Evolutionary conservation across 2,888 invertebrate genomes (phyloP), one percentile per base, ranked within the genome.

Genomic region (Sympetrum striolatum): DNA sequence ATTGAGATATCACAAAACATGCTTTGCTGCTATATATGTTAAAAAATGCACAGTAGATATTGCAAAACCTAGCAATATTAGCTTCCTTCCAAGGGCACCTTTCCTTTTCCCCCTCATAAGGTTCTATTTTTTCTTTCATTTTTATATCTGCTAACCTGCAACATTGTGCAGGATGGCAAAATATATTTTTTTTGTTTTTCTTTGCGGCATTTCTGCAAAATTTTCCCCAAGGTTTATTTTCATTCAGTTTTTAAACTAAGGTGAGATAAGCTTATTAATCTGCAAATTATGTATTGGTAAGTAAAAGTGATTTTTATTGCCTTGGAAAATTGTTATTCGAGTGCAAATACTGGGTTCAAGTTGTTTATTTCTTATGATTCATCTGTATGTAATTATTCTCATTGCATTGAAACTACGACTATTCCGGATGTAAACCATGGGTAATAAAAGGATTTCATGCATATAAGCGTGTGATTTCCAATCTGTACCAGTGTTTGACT

Each of bases 21-120:
- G 91, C 91, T 91, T 91, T 91, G 91, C 91, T 91, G 91, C 86
- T 86, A 86, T 86, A 86, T 86, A 86, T 86, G 86, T 86, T 86
- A 86, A 86, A 58, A 86, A 86, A 86, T 64, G 86, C 91, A 91
- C 91, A 90, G 91, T 91, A 91, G 91, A 90, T 80, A 80, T 90
- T 91, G 91, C 91, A 91, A 91, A 91, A 91, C 90, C 90, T 91
- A 53, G 53, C 53, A 53, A 53, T 53, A 53, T 81, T 86, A 86
- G 86, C 86, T 86, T 86, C 86, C 86, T 86, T 86, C 86, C 31
- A 86, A 86, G 60, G 86, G 86, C 86, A 86, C 86, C 86, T 86
- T 58, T 86, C 86, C 86, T 64, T 37, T 60, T 64, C 31, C 86
- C 86, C 60, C 12, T 86, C 35, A 12, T 37, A 86, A 73, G 31